Conservation (phyloP, 2,797 vertebrate species). For the Nannoperca obscura region DNA sequence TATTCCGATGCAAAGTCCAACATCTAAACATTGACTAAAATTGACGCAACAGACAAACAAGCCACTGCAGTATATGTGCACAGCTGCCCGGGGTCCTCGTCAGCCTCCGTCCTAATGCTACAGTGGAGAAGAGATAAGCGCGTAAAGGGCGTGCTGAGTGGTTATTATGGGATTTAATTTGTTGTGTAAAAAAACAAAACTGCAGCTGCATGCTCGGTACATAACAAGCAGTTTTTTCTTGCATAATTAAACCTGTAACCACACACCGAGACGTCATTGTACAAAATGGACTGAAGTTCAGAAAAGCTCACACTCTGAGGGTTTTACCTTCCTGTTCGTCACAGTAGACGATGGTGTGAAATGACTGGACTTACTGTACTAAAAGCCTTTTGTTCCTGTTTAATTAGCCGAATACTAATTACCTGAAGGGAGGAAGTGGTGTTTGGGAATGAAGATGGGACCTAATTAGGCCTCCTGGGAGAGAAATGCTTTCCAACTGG, state of each 20-base stretch:
- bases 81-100: slow-evolving; percentile 30
- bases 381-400: slow-evolving; percentile 60
- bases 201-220: slow-evolving; percentile 26
- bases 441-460: slow-evolving; percentile 62
- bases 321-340: neutral
- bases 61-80: slow-evolving; percentile 20
- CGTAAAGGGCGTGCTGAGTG: neutral
- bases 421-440: slow-evolving; percentile 64
- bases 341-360: slow-evolving; percentile 28
- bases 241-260: slow-evolving; percentile 19
- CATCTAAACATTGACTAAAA: slow-evolving; percentile 49
- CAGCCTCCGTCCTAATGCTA: slow-evolving; percentile 13
- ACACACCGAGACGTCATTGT: neutral
- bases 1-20: slow-evolving; percentile 47
- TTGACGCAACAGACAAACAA: slow-evolving; percentile 30
- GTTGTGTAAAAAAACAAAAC: slow-evolving; percentile 7
- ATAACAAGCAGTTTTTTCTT: slow-evolving; percentile 18
- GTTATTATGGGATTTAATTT: slow-evolving; percentile 37
- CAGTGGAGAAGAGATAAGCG: slow-evolving; percentile 34
- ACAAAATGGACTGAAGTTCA: slow-evolving; percentile 17
- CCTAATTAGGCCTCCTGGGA: slow-evolving; percentile 77
- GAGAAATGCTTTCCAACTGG: slow-evolving; percentile 48
- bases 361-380: slow-evolving; percentile 37
- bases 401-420: slow-evolving; percentile 68
- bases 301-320: slow-evolving; percentile 6